Percentiles rank a stretch among this genome's conserved stretches.
These are phyloP conservation scores for Sphinx pinastri DNA, from an alignment of 2,888 invertebrate species.

Conservation along the genomic window DNA sequence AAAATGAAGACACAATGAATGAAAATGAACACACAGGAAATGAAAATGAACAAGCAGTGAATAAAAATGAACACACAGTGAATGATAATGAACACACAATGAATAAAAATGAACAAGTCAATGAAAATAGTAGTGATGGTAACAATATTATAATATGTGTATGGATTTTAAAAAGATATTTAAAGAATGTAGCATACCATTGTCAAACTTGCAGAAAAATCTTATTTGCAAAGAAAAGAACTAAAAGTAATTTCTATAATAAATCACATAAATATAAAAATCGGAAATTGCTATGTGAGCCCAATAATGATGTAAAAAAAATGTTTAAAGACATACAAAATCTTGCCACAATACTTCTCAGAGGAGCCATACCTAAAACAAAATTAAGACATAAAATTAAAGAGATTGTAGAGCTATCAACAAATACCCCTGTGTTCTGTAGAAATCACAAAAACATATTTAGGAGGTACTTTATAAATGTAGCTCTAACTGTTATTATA, in stretches of 20 bases:
- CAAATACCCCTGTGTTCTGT: neutral
- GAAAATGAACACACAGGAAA: too few relatives aligned
- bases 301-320: neutral
- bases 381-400: slow-evolving; percentile 1
- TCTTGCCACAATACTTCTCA: neutral
- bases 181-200: neutral
- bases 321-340: slow-evolving; percentile 1
- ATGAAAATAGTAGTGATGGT: neutral
- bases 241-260: neutral
- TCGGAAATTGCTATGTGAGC: neutral
- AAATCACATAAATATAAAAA: neutral
- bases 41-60: neutral
- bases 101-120: too few relatives aligned
- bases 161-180: neutral
- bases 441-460: neutral
- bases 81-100: too few relatives aligned
- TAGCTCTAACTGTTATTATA: neutral
- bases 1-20: too few relatives aligned
- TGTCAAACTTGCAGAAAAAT: neutral
- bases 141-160: neutral
- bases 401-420: neutral
- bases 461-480: neutral
- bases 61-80: too few relatives aligned
- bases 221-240: neutral
- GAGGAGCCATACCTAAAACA: neutral